Conservation (phyloP, 2,113 vertebrate genomes). For the Entomyzon cyanotis region DNA sequence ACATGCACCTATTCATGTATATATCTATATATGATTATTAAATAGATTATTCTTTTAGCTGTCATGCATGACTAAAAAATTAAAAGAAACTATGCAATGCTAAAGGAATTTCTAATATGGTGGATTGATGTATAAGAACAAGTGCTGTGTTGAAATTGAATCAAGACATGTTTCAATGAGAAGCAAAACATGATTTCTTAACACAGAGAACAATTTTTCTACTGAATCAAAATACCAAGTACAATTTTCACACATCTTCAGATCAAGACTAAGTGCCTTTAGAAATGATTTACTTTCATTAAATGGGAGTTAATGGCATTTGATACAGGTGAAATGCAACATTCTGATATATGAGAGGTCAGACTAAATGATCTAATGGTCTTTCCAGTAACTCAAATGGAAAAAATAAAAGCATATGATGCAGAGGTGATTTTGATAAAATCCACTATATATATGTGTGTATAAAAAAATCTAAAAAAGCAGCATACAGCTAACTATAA, state of each 20-base stretch:
- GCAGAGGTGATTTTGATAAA: background rate
- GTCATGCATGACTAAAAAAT: background rate
- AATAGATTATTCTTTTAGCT: background rate
- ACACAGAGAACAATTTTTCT: background rate
- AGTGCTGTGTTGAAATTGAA: background rate
- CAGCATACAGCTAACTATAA: background rate
- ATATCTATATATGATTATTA: background rate
- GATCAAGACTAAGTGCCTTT: background rate
- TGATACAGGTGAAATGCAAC: background rate
- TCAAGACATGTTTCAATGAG: background rate
- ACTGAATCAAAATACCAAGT: background rate
- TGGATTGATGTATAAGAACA: background rate
- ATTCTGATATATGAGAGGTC: background rate
- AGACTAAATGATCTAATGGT: background rate
- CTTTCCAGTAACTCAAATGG: background rate
- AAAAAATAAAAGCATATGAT: background rate
- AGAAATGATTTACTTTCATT: background rate
- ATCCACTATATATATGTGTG: background rate
- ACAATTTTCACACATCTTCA: background rate
- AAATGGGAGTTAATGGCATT: background rate
- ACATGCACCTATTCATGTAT: accelerated
- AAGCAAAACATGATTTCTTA: background rate
- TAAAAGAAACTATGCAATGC: background rate
- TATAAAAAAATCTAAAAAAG: background rate
- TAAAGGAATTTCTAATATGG: background rate